These are phyloP conservation scores for Dynastes tityus DNA, from an alignment of 2,888 invertebrate species.

Conservation along the genomic window DNA sequence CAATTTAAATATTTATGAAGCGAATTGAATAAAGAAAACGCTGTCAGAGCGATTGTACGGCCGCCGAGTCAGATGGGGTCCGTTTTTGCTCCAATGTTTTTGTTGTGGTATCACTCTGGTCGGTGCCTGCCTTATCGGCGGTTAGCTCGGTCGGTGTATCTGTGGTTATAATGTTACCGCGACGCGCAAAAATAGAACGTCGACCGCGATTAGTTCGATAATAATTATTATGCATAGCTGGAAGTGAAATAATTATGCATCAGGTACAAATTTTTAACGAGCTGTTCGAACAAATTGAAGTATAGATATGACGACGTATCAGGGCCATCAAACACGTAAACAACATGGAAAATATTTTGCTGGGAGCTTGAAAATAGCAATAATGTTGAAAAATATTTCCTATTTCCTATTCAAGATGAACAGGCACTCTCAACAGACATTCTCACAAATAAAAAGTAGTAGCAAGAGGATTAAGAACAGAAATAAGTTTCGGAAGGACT, in stretches of 20 bases:
- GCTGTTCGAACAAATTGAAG: not conserved
- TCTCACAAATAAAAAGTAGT: too few relatives aligned
- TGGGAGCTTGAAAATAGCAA: too few relatives aligned
- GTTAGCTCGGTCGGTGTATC: constrained; percentile 20
- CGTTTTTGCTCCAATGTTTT: constrained; percentile 22
- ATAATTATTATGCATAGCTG: constrained; percentile 10
- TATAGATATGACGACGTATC: not conserved
- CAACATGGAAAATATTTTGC: too few relatives aligned
- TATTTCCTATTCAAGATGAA: too few relatives aligned
- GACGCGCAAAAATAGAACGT: constrained; percentile 23
- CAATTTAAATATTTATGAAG: constrained; percentile 48
- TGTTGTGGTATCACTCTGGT: constrained; percentile 15
- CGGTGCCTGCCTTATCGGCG: constrained; percentile 25
- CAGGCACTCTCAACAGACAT: too few relatives aligned
- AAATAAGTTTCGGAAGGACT: too few relatives aligned
- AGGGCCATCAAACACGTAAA: too few relatives aligned
- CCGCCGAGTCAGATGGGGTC: constrained; percentile 11
- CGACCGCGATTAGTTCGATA: constrained; percentile 12
- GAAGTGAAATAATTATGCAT: not conserved
- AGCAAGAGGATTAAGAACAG: too few relatives aligned
- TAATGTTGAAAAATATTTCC: too few relatives aligned
- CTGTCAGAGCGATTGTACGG: constrained; percentile 13
- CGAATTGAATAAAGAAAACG: constrained; percentile 38
- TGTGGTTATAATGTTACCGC: constrained; percentile 32
- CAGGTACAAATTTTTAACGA: constrained; percentile 2